These are phyloP conservation scores for Hydra vulgaris DNA, from an alignment of 30 jellyfish, hydroid and myxozoan genomes.

Conservation along the genomic window DNA sequence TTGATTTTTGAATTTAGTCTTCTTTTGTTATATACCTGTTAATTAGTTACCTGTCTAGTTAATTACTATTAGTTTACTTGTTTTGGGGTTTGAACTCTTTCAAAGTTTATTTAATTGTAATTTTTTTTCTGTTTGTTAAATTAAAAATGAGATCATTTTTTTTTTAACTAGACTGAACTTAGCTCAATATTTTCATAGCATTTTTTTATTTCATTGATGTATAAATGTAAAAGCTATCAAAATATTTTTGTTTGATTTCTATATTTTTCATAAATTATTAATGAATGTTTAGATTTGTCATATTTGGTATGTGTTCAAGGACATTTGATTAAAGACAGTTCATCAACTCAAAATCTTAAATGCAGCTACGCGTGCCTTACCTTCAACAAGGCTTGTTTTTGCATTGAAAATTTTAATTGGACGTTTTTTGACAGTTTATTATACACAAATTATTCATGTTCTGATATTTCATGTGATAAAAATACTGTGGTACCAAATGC, in stretches of 20 bases:
- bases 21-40: no score
- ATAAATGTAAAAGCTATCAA: no score
- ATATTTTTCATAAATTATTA: neutral
- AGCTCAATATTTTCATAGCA: no score
- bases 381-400: constrained; percentile 19
- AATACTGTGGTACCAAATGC: constrained; percentile 7
- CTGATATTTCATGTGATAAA: constrained; percentile 11
- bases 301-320: constrained; percentile 10
- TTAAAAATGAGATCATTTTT: no score
- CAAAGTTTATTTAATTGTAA: no score
- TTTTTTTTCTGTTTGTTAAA: no score
- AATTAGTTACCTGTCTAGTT: no score
- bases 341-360: neutral
- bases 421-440: neutral
- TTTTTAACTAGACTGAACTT: no score
- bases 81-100: no score
- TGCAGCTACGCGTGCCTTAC: constrained; percentile 18
- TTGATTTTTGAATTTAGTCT: no score
- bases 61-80: no score
- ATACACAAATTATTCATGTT: constrained; percentile 5
- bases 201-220: no score
- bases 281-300: neutral
- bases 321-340: neutral
- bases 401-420: constrained; percentile 17
- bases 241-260: neutral